Conservation (phyloP, 2,888 invertebrate genomes). For the Rhogogaster chlorosoma region DNA sequence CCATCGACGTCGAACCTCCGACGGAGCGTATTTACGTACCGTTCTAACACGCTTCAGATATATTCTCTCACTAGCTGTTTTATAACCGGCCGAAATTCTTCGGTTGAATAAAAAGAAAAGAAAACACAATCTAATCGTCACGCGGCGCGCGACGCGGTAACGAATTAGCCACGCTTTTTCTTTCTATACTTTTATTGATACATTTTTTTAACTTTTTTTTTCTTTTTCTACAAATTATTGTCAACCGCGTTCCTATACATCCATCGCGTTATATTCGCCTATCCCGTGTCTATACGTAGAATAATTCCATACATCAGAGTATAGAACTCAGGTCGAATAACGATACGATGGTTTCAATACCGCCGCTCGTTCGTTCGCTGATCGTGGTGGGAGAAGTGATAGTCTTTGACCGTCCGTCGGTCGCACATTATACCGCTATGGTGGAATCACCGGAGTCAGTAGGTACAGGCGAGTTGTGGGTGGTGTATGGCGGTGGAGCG, state of each 20-base stretch:
- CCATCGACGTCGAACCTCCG: not conserved
- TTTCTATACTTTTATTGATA: too few relatives aligned
- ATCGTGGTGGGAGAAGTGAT: conserved; percentile 75
- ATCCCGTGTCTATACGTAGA: too few relatives aligned
- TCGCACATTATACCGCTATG: conserved; percentile 74
- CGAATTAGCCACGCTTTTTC: not conserved
- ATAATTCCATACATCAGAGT: not conserved
- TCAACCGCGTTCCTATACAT: too few relatives aligned
- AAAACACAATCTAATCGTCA: not conserved
- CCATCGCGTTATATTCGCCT: not conserved
- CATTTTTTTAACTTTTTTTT: too few relatives aligned
- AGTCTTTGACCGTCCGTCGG: conserved; percentile 70
- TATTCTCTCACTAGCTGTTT: too few relatives aligned
- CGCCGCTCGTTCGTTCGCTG: not conserved
- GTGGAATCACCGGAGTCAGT: conserved; percentile 75
- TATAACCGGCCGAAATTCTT: not conserved
- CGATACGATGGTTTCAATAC: not conserved
- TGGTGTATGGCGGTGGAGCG: not conserved
- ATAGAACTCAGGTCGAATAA: not conserved
- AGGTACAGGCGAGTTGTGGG: conserved; percentile 59
- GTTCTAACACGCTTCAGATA: too few relatives aligned
- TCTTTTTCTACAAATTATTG: not conserved
- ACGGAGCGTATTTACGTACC: too few relatives aligned
- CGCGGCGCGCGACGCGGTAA: not conserved
- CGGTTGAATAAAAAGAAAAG: too few relatives aligned